Evolutionary conservation across 2,888 invertebrate species (phyloP), one percentile per base, ranked within the genome.

Genomic region (Acleris sparsana): DNA sequence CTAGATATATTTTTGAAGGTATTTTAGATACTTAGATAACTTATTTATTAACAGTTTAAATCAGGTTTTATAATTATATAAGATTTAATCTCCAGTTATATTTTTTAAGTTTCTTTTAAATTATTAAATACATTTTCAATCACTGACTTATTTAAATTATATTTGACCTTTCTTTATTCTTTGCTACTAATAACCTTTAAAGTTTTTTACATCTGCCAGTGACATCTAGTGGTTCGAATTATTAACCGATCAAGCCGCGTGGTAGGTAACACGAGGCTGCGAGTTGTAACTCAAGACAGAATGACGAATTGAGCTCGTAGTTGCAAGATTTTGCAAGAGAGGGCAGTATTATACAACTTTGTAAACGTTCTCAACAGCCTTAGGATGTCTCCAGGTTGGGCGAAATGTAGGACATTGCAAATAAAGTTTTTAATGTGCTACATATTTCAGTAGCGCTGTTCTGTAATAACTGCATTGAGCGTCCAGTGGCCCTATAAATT

Each of bases 1-100:
- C 48, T 92, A 80, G 16, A 29, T 11, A 44, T 51, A 29, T 61
- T 65, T 63, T n/a, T n/a, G n/a, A 39, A 62, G 22, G 5, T 13
- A n/a, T 39, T 39, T 13, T 4, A 39, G 13, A 13, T 39, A 25
- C 25, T 1, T 39, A 11, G 39, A 39, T 39, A 39, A 1, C 39
- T 39, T 4, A 39, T 39, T 39, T 39, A 39, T 39, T 39, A 39
- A 13, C 13, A 39, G 39, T 11, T 39, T 13, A 4, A 39, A 39
- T 39, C 13, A 4, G 39, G 13, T 33, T 33, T 9, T 33, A 33
- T 33, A 6, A 25, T 33, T 33, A 13, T 33, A 13, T 13, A 39
- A 39, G 13, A 11, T 13, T 13, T 39, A 13, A 39, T 3, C 13
- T 46, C 46, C 46, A 46, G 39, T 48, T 57, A 7, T 57, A 58